Conservation (phyloP, 1,140 invertebrate genomes). For the Muscidifurax raptorellus region DNA sequence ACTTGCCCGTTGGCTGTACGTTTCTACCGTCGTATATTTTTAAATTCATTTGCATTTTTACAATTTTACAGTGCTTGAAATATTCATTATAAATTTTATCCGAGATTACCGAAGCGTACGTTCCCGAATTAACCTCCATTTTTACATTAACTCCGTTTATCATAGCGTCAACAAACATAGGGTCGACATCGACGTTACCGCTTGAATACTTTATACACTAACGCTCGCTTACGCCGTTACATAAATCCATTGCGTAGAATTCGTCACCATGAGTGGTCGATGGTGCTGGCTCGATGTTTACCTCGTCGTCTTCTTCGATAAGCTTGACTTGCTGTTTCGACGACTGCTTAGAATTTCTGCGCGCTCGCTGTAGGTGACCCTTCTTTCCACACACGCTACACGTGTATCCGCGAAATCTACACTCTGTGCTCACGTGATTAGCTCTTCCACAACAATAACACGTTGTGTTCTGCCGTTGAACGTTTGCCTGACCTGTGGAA, state of each 20-base stretch:
- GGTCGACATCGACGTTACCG: neutral
- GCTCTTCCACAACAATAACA: slow-evolving; percentile 48
- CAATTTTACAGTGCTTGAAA: slow-evolving; percentile 28
- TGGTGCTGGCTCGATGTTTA: neutral
- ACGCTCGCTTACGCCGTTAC: neutral
- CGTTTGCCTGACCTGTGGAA: no score
- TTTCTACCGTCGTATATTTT: slow-evolving; percentile 25
- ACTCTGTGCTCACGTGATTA: slow-evolving; percentile 44
- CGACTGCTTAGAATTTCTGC: neutral
- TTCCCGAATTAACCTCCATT: slow-evolving; percentile 46
- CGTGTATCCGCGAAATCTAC: slow-evolving; percentile 51
- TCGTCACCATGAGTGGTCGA: neutral
- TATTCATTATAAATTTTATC: slow-evolving; percentile 33
- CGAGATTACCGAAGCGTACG: slow-evolving; percentile 31
- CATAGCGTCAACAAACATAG: slow-evolving; percentile 14
- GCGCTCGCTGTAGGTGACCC: slow-evolving; percentile 55
- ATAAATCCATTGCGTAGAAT: neutral
- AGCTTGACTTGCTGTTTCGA: neutral
- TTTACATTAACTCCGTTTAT: slow-evolving; percentile 16
- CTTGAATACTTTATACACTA: neutral
- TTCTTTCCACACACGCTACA: slow-evolving; percentile 50
- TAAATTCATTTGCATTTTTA: slow-evolving; percentile 38
- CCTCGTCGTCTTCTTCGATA: neutral
- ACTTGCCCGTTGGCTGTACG: slow-evolving; percentile 35
- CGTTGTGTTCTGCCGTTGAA: no score